Evolutionary conservation across 2,113 vertebrate genomes (phyloP).

Genomic region (Brachyhypopomus gauderio): DNA sequence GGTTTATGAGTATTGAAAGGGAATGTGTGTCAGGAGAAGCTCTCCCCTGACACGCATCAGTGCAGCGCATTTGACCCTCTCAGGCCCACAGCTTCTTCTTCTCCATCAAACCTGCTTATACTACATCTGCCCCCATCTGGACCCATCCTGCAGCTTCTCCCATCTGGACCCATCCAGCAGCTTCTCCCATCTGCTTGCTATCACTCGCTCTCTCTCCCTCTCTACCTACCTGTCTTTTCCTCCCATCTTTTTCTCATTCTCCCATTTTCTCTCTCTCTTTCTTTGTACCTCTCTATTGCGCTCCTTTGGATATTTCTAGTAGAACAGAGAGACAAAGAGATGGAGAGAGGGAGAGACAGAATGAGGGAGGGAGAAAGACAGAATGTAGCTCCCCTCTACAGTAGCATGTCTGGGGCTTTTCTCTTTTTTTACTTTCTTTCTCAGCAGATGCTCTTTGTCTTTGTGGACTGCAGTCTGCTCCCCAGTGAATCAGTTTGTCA

Average conservation of each 20-base stretch:
- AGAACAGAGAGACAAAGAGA: neutral
- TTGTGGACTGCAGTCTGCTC: conserved; percentile 23
- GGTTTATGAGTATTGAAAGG: conserved; percentile 28
- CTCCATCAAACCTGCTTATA: neutral
- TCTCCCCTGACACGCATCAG: conserved; percentile 42
- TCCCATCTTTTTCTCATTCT: neutral
- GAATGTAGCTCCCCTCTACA: conserved; percentile 15
- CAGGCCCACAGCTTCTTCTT: conserved; percentile 18
- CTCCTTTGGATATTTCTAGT: neutral
- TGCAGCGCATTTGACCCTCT: conserved; percentile 26
- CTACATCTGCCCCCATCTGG: too few species aligned
- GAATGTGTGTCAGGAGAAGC: conserved; percentile 24
- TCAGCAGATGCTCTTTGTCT: conserved; percentile 44
- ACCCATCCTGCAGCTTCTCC: too few species aligned
- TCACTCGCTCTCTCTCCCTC: conserved; percentile 45
- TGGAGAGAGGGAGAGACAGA: neutral
- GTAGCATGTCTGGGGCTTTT: neutral
- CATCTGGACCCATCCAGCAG: too few species aligned
- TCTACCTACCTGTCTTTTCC: neutral
- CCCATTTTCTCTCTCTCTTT: neutral
- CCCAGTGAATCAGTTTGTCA: too few species aligned
- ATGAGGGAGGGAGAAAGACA: neutral
- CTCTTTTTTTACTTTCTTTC: neutral
- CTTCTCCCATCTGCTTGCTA: too few species aligned
- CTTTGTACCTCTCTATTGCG: neutral